These are phyloP conservation scores for Leptinotarsa tumamoca DNA, from an alignment of 2,888 invertebrate species.

Conservation along the genomic window DNA sequence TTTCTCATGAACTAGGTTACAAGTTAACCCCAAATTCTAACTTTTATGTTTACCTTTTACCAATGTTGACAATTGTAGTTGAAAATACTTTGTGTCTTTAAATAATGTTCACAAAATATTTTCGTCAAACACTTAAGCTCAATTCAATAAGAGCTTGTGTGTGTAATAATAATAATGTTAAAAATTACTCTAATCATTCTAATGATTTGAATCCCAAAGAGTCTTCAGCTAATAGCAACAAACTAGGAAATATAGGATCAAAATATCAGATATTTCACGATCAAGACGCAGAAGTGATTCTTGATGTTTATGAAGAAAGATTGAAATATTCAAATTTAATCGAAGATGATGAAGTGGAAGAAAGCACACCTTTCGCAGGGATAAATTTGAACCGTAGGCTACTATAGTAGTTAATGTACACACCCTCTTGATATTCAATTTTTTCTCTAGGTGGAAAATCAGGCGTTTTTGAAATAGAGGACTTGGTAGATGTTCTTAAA, in stretches of 20 bases:
- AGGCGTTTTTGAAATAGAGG: slow-evolving; percentile 91
- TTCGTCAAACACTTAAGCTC: not conserved
- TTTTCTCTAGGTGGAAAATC: slow-evolving; percentile 77
- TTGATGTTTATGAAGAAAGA: slow-evolving; percentile 79
- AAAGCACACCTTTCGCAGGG: slow-evolving; percentile 74
- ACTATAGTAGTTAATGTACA: not conserved
- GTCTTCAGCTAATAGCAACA: slow-evolving; percentile 3
- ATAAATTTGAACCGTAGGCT: slow-evolving; percentile 71
- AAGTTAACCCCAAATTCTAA: no score
- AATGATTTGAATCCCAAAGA: not conserved
- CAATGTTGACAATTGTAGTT: no score
- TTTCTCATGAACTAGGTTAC: no score
- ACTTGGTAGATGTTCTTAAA: slow-evolving; percentile 80
- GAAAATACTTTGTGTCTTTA: not conserved
- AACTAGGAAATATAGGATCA: slow-evolving; percentile 55
- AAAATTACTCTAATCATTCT: not conserved
- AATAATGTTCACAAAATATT: slow-evolving; percentile 11
- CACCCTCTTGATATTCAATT: not conserved
- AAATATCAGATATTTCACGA: slow-evolving; percentile 81
- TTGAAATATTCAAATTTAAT: slow-evolving; percentile 57
- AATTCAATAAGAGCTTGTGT: slow-evolving; percentile 20
- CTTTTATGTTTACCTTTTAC: no score
- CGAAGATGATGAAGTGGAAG: slow-evolving; percentile 58
- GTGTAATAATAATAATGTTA: not conserved
- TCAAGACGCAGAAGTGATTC: slow-evolving; percentile 76